Conservation (phyloP, 2,113 vertebrate genomes). For the Gallinago jamesoni region DNA sequence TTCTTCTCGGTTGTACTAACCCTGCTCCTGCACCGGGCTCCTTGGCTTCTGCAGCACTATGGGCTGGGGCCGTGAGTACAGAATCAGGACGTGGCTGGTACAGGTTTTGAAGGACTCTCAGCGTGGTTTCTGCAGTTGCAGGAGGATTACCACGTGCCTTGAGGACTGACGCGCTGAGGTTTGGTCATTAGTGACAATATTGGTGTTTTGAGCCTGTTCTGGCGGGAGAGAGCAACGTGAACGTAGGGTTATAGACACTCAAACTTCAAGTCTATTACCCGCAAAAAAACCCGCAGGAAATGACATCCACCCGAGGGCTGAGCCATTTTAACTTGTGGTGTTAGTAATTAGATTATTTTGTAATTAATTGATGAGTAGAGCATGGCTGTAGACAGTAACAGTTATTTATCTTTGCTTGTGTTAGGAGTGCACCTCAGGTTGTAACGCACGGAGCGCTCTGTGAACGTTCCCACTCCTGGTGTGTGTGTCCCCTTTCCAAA, state of each 20-base stretch:
- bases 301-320: background rate
- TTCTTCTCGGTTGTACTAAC: background rate
- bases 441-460: background rate
- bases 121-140: background rate
- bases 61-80: background rate
- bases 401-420: background rate
- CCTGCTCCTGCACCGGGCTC: background rate
- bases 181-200: background rate
- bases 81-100: background rate
- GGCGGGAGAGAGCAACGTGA: background rate
- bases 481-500: background rate
- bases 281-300: background rate
- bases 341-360: background rate
- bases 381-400: background rate
- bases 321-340: background rate
- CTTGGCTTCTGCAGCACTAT: background rate
- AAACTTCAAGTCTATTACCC: background rate
- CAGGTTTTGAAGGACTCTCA: background rate
- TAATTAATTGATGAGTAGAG: background rate
- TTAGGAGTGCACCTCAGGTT: background rate
- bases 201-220: background rate
- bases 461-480: background rate
- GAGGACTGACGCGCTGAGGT: background rate
- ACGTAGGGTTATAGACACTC: background rate
- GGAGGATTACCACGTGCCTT: background rate